A percentile compares a stretch with the other conserved stretches of the same genome.
Evolutionary conservation across 2,113 vertebrate genomes (phyloP).

Genomic region (Syrrhaptes paradoxus): DNA sequence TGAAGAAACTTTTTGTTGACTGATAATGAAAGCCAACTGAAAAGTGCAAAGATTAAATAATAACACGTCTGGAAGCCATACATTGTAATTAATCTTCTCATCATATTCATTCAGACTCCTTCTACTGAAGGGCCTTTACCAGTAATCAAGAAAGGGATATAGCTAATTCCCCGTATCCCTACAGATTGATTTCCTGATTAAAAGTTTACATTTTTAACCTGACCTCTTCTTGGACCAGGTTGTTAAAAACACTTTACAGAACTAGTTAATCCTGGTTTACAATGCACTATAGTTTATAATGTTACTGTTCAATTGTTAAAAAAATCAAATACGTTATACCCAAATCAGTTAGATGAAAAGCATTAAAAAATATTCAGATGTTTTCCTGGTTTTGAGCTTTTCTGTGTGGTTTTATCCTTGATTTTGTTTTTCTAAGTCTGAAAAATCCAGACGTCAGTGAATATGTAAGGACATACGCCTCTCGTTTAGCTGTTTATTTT

Average conservation of each 20-base stretch:
- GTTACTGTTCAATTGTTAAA: background rate
- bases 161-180: background rate
- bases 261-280: background rate
- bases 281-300: background rate
- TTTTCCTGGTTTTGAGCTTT: background rate
- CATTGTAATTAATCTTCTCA: slow-evolving; percentile 55
- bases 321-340: background rate
- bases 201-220: slow-evolving; percentile 17
- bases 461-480: background rate
- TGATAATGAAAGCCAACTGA: slow-evolving; percentile 61
- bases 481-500: background rate
- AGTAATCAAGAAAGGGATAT: slow-evolving; percentile 15
- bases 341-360: background rate
- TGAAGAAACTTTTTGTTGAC: slow-evolving; percentile 17
- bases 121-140: slow-evolving; percentile 4
- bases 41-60: slow-evolving; percentile 69
- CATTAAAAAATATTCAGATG: background rate
- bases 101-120: slow-evolving; percentile 43
- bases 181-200: slow-evolving; percentile 16
- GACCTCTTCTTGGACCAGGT: background rate
- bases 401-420: background rate
- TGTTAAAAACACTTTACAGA: background rate
- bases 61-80: slow-evolving; percentile 59
- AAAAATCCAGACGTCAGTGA: background rate
- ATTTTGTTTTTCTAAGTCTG: background rate